phyloP scores from a whole-genome alignment of 1,140 invertebrate species.

The Ooceraea biroi region DNA sequence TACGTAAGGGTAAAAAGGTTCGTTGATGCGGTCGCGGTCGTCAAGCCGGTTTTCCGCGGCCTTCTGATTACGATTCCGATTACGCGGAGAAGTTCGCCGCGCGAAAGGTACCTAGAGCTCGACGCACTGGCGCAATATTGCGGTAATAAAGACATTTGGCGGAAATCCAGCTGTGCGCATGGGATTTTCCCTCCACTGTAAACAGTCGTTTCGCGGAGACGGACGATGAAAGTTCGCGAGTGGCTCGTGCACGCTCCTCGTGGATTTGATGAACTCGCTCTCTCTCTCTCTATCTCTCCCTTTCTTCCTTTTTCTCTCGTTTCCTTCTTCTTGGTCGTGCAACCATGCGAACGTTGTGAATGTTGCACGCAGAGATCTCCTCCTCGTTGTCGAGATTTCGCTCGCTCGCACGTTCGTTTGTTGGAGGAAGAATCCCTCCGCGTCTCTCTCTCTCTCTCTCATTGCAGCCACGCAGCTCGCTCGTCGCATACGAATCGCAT shows the following conservation, averaged over 20 bases:
- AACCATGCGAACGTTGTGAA: background rate
- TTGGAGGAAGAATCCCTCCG: slow-evolving; percentile 8
- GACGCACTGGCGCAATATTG: slow-evolving; percentile 47
- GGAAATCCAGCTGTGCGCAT: slow-evolving; percentile 36
- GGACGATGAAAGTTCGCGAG: slow-evolving; percentile 42
- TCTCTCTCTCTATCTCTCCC: background rate
- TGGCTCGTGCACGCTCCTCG: slow-evolving; percentile 44
- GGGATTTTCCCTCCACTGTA: slow-evolving; percentile 43
- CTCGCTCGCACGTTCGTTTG: background rate
- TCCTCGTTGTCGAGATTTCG: slow-evolving; percentile 2
- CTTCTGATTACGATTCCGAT: slow-evolving; percentile 12
- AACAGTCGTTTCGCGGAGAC: slow-evolving; percentile 55
- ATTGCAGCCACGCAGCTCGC: slow-evolving; percentile 9
- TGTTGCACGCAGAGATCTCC: slow-evolving; percentile 10
- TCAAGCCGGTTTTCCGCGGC: background rate
- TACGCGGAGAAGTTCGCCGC: slow-evolving; percentile 15
- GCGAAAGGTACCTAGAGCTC: background rate
- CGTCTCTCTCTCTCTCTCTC: background rate
- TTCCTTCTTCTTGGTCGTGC: background rate
- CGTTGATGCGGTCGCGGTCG: slow-evolving; percentile 1
- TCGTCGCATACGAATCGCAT: slow-evolving; percentile 40
- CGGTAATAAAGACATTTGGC: slow-evolving; percentile 71
- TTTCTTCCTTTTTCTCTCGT: background rate
- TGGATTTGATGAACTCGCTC: slow-evolving; percentile 30
- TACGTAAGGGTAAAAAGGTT: background rate